These are phyloP conservation scores for Melierax canorus DNA, from an alignment of 2,113 vertebrate species.

Conservation along the genomic window DNA sequence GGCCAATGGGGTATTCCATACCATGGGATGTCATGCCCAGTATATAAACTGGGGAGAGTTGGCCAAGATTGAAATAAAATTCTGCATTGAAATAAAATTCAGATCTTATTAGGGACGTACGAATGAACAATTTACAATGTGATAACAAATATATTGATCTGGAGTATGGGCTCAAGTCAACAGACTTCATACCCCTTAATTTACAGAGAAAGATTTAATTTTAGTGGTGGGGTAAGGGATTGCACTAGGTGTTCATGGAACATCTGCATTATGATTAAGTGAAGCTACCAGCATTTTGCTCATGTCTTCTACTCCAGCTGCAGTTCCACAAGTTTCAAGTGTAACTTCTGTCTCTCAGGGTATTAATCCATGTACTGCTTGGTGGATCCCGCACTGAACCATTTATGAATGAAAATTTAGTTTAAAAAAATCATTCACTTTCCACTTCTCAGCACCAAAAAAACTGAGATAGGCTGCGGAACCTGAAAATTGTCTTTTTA, in stretches of 20 bases:
- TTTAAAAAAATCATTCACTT: neutral
- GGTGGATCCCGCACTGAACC: neutral
- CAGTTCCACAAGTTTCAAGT: neutral
- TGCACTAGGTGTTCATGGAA: neutral
- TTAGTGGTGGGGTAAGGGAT: neutral
- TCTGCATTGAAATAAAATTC: neutral
- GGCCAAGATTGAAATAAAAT: neutral
- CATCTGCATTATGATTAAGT: neutral
- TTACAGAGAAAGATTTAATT: neutral
- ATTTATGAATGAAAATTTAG: neutral
- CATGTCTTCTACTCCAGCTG: neutral
- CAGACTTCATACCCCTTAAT: neutral
- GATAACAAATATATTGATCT: neutral
- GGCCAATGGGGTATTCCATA: too few relatives aligned
- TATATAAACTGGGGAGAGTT: too few relatives aligned
- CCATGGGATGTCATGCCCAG: too few relatives aligned
- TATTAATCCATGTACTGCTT: neutral
- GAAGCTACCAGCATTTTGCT: neutral
- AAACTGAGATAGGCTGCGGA: neutral
- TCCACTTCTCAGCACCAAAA: neutral
- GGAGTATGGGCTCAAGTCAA: neutral
- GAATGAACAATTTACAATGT: neutral
- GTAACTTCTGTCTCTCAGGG: neutral
- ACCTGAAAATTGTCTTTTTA: neutral
- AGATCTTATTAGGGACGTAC: neutral